A percentile compares a stretch with the other conserved stretches of the same genome.
These are phyloP conservation scores for Drosophila dives DNA, from an alignment of 2,888 invertebrate genomes.

Conservation along the genomic window DNA sequence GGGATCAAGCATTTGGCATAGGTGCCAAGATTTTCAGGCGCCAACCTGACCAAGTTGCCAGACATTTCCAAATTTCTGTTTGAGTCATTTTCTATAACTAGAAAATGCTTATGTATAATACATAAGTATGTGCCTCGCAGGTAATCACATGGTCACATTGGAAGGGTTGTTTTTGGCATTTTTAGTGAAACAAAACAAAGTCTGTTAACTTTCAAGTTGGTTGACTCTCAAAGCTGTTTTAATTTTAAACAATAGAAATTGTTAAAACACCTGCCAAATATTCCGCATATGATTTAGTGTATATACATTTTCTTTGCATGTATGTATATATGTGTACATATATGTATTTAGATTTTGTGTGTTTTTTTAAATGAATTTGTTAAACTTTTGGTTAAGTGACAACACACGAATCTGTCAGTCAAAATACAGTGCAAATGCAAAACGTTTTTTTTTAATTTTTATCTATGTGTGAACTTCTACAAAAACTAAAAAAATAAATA, in stretches of 20 bases:
- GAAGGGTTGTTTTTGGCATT: not conserved
- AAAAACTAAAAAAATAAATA: conserved; percentile 11
- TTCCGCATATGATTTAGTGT: conserved; percentile 1
- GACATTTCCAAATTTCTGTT: not conserved
- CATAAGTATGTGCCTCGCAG: not conserved
- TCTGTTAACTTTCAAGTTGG: conserved; percentile 8
- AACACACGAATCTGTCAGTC: conserved; percentile 35
- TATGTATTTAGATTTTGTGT: conserved; percentile 9
- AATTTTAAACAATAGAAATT: not conserved
- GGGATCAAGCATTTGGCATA: conserved; percentile 50
- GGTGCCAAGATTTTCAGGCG: conserved; percentile 39
- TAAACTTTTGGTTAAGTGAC: conserved; percentile 32
- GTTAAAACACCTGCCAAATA: conserved; percentile 35
- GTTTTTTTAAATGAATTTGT: conserved; percentile 24
- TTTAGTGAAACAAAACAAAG: conserved; percentile 3
- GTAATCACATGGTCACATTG: not conserved
- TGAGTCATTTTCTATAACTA: conserved; percentile 4
- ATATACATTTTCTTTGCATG: not conserved
- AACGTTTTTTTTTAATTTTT: conserved; percentile 1
- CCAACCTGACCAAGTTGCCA: not conserved
- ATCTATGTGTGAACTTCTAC: not conserved
- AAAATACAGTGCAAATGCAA: conserved; percentile 30
- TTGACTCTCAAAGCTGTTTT: conserved; percentile 22
- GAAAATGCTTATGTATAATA: too few species aligned
- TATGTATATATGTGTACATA: not conserved